Evolutionary conservation across 2,888 invertebrate genomes (phyloP).

Genomic region (Torymus aiolomorphi): DNA sequence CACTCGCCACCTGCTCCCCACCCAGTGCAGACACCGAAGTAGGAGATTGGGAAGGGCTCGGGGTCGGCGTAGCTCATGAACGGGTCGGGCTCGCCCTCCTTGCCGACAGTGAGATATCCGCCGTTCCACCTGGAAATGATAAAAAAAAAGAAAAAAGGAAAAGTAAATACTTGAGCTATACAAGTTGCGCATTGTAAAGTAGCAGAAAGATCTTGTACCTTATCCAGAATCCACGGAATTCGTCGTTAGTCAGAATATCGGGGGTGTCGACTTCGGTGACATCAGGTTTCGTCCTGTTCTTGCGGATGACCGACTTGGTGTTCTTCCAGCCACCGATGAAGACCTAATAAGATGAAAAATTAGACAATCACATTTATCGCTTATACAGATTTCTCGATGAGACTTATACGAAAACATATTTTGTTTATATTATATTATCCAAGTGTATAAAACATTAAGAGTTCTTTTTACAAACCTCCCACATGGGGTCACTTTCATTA

Average conservation of each 20-base stretch:
- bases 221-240: conserved; percentile 90
- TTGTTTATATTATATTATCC: background rate
- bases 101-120: conserved; percentile 80
- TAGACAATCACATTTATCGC: no score
- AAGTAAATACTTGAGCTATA: no score
- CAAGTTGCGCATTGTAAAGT: no score
- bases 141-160: no score
- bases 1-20: conserved; percentile 91
- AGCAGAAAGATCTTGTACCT: conserved; percentile 76
- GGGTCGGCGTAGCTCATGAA: conserved; percentile 86
- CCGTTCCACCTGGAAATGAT: conserved; percentile 67
- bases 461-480: conserved; percentile 78
- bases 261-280: conserved; percentile 84
- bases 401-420: no score
- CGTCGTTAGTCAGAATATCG: conserved; percentile 83
- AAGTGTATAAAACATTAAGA: no score
- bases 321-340: conserved; percentile 94
- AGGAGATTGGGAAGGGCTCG: conserved; percentile 83
- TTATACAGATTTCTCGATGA: no score
- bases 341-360: conserved; percentile 75
- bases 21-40: conserved; percentile 89
- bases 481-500: conserved; percentile 85
- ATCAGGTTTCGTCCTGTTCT: conserved; percentile 86
- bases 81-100: conserved; percentile 83
- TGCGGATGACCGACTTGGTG: conserved; percentile 88